Percentiles rank a stretch among this genome's conserved stretches.
phyloP scores from a whole-genome alignment of 2,113 vertebrate species.

The Mormoops blainvillei region DNA sequence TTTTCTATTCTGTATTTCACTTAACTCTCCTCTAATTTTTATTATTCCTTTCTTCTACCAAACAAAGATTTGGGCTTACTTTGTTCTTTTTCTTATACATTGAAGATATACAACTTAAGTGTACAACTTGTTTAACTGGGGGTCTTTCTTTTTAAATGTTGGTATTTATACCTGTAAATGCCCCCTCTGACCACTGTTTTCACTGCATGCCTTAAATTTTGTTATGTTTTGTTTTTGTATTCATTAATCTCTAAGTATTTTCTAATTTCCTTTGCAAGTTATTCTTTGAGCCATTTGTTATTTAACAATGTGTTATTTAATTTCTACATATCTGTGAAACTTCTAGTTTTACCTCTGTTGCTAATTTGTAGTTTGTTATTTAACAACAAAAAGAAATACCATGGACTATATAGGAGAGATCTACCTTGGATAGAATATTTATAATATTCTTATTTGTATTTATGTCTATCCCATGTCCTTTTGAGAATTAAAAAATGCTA shows the following conservation, averaged over 20 bases:
- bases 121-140: neutral
- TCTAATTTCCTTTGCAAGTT: too few species aligned
- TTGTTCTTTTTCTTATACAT: neutral
- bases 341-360: neutral
- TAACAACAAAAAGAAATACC: neutral
- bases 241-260: too few species aligned
- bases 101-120: neutral
- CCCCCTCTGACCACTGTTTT: neutral
- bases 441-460: neutral
- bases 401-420: neutral
- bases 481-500: neutral
- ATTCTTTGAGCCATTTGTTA: too few species aligned
- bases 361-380: neutral
- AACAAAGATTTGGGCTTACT: neutral
- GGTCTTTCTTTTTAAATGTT: neutral
- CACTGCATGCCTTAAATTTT: neutral
- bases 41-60: neutral
- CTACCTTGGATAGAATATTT: neutral
- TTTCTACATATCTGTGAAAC: neutral
- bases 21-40: neutral
- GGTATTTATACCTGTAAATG: neutral
- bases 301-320: too few species aligned
- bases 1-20: too few species aligned
- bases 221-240: too few species aligned
- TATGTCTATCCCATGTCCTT: neutral